Evolutionary conservation across 2,888 invertebrate genomes (phyloP), one percentile per base, ranked within the genome.

Genomic region (Heliconius hortense): DNA sequence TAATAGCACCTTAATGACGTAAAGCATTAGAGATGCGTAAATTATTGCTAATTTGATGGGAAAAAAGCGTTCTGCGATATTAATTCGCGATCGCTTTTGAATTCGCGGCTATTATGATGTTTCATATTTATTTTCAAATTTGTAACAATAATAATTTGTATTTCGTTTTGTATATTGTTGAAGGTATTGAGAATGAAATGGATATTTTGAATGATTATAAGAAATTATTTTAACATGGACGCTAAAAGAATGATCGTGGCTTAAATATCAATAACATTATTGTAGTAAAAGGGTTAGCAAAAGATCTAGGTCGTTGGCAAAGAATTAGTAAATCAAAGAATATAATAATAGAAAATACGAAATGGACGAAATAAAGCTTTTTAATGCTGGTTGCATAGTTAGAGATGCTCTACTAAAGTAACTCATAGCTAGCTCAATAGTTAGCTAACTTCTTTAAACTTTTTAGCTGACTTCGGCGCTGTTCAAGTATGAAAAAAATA

Each of bases 1-100:
- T 93, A 93, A 92, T 93, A 89, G 87, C 88, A 86, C 79, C 84
- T 83, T 93, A 92, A 93, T 90, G 93, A 88, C 89, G 86, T 74
- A 83, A 84, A 81, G 87, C 93, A 93, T 93, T 93, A 92, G 89
- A 84, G 85, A 78, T 53, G 78, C 84, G 82, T 84, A 89, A 88
- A 88, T 91, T 86, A 88, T 90, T 88, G 87, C 87, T 89, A 88
- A 90, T 89, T 90, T 85, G 83, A 84, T 83, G 82, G 80, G 80
- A 80, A 83, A 56, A 60, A 81, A 31, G 63, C 24, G 64, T 39
- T 59, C 24, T 31, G 48, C 62, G 26, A 56, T 75, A 71, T 75
- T 72, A 59, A 67, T 67, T 60, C 18, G 28, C 18, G 39, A 75
- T 72, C 60, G 60, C n/a, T 62, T 72, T 70, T 75, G 28, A 67